Evolutionary conservation across 1,140 invertebrate genomes (phyloP).

Genomic region (Hydropsyche tenuis): DNA sequence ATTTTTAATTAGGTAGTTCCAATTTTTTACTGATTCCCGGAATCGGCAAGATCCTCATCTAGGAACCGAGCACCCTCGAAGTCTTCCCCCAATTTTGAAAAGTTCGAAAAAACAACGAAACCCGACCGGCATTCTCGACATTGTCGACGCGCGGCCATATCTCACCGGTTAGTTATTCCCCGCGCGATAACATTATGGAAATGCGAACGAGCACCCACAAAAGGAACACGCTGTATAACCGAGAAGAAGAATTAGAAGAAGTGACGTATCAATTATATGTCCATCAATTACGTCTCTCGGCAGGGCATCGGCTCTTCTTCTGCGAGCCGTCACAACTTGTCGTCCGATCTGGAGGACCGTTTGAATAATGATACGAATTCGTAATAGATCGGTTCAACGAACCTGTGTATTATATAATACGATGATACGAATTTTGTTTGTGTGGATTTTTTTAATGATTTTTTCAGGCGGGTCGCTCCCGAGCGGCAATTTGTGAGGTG

Average conservation of each 20-base stretch:
- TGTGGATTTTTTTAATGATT: no score
- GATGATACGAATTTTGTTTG: no score
- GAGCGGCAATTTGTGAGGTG: constrained; percentile 23
- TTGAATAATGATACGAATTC: constrained; percentile 38
- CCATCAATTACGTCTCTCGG: constrained; percentile 39
- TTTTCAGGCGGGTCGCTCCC: not conserved
- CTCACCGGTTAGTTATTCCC: not conserved
- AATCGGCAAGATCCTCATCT: no score
- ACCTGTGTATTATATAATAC: not conserved
- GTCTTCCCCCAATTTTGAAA: no score
- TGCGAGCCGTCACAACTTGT: constrained; percentile 38
- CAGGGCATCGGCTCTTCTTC: constrained; percentile 27
- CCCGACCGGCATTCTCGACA: no score
- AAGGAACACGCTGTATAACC: not conserved
- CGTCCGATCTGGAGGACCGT: not conserved
- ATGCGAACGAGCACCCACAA: not conserved
- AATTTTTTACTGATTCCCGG: no score
- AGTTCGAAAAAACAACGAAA: no score
- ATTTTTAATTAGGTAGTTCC: no score
- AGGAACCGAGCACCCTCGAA: no score
- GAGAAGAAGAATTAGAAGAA: constrained; percentile 11
- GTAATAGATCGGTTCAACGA: constrained; percentile 34
- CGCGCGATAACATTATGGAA: constrained; percentile 18
- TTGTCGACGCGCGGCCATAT: no score
- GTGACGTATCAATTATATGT: constrained; percentile 43